Conservation (phyloP, 2,797 vertebrate species). For the Eurystomus glaucurus region DNA sequence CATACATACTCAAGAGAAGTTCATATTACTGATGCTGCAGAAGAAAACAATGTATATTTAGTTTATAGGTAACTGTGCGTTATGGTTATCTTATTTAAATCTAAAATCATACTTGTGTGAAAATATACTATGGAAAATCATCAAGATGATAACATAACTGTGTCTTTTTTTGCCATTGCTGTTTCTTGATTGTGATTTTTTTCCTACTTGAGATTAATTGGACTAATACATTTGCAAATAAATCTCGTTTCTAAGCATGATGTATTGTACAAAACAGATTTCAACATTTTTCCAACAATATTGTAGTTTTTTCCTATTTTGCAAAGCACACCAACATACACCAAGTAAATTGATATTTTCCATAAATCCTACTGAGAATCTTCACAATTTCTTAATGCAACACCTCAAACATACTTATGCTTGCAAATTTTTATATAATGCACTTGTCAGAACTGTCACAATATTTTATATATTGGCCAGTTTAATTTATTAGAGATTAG, state of each 20-base stretch:
- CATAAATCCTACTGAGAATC: not conserved
- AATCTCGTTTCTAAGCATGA: conserved; percentile 85
- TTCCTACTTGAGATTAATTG: conserved; percentile 77
- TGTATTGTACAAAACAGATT: conserved; percentile 69
- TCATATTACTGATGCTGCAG: conserved; percentile 88
- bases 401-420: not conserved
- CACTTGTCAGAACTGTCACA: not conserved
- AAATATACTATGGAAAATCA: conserved; percentile 75
- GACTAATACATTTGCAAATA: conserved; percentile 82
- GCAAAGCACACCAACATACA: not conserved
- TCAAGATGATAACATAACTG: conserved; percentile 71
- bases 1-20: conserved; percentile 95
- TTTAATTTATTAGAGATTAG: not conserved
- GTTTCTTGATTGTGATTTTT: conserved; percentile 80
- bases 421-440: not conserved
- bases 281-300: conserved; percentile 12
- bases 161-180: conserved; percentile 79
- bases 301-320: not conserved
- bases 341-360: not conserved
- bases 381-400: not conserved
- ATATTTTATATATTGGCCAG: not conserved
- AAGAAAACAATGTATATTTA: conserved; percentile 70
- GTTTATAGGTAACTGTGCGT: conserved; percentile 83
- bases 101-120: conserved; percentile 77
- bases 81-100: conserved; percentile 78